Conservation (phyloP, 2,888 invertebrate species). For the Tortricodes alternella region DNA sequence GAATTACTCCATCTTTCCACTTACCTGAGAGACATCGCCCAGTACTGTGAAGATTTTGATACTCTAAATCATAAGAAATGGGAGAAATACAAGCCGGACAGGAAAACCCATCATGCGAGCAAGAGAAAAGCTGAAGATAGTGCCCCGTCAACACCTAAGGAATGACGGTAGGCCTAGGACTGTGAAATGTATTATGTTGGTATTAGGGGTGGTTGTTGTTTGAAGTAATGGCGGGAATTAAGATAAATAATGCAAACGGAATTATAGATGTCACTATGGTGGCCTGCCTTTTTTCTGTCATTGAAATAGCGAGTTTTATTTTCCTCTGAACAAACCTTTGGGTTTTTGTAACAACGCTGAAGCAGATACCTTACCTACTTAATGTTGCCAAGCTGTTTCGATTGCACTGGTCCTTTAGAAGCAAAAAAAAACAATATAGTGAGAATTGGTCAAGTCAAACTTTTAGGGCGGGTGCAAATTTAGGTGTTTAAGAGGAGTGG, state of each 20-base stretch:
- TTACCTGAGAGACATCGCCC: constrained; percentile 92
- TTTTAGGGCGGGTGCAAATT: too few species aligned
- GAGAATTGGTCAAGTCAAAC: too few species aligned
- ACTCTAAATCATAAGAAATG: constrained; percentile 94
- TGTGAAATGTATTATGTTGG: background rate
- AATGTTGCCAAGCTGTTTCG: too few species aligned
- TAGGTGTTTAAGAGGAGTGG: too few species aligned
- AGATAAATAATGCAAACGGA: background rate
- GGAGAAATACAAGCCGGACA: constrained; percentile 89
- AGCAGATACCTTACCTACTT: too few species aligned
- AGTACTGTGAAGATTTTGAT: constrained; percentile 91
- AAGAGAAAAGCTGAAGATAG: constrained; percentile 78
- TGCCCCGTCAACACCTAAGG: constrained; percentile 57
- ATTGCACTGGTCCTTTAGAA: too few species aligned
- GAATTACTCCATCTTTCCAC: constrained; percentile 91
- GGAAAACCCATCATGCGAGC: constrained; percentile 59
- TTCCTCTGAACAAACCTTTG: too few species aligned
- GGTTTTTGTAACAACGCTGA: too few species aligned
- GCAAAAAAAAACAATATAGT: too few species aligned
- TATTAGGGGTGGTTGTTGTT: background rate
- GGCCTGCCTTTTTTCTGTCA: too few species aligned
- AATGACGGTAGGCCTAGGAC: constrained; percentile 57
- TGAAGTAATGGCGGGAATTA: background rate
- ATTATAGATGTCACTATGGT: background rate
- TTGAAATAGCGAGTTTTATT: too few species aligned